Percentiles rank a stretch among this genome's conserved stretches.
Evolutionary conservation across 2,888 invertebrate genomes (phyloP).

Genomic region (Calliphora vomitoria): DNA sequence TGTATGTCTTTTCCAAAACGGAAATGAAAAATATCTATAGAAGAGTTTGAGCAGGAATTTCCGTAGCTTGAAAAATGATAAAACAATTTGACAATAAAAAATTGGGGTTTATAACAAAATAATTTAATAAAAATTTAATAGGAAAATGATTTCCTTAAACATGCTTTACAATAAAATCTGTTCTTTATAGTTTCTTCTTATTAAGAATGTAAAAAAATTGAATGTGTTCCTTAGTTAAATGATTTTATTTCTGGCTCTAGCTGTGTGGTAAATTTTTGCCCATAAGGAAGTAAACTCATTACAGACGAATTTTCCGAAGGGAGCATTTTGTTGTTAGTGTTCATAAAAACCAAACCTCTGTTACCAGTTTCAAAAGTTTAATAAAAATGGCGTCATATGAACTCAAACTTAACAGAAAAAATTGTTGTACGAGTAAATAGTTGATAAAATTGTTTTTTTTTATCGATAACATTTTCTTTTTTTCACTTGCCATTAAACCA

Average conservation of each 20-base stretch:
- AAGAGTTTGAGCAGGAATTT: too few species aligned
- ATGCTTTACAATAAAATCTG: neutral
- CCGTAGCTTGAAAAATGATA: neutral
- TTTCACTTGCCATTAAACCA: neutral
- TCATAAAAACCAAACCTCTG: slow-evolving; percentile 16
- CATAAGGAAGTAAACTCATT: neutral
- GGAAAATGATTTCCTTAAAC: neutral
- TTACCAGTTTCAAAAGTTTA: slow-evolving; percentile 33
- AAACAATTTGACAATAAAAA: neutral
- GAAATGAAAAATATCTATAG: too few species aligned
- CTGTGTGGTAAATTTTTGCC: neutral
- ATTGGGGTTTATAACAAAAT: neutral
- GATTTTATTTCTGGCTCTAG: neutral
- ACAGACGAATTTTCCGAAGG: neutral
- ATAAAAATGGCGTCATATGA: slow-evolving; percentile 55
- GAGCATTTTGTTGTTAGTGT: neutral
- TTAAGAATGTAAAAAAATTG: neutral
- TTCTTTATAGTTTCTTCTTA: neutral
- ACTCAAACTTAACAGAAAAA: neutral
- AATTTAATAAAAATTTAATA: neutral
- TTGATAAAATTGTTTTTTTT: neutral
- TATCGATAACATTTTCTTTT: neutral
- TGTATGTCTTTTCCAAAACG: too few species aligned
- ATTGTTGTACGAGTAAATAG: neutral
- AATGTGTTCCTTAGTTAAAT: neutral